phyloP scores from a whole-genome alignment of 1,140 invertebrate species.

The Gerris buenoi region DNA sequence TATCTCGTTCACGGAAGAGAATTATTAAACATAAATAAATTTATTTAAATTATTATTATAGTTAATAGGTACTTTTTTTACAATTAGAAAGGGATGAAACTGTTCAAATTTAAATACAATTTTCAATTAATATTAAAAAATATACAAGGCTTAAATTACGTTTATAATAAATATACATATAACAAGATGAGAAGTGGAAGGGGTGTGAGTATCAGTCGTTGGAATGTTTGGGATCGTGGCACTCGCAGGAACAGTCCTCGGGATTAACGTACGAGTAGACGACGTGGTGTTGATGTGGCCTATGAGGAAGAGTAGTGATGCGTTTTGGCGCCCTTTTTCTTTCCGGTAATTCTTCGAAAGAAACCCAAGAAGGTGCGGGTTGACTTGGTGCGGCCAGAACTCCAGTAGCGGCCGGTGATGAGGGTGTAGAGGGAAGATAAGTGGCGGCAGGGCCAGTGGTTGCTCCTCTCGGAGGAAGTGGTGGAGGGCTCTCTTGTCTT shows the following conservation, averaged over 20 bases:
- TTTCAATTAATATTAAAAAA: not conserved
- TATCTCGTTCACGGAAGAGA: not conserved
- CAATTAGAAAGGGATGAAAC: not conserved
- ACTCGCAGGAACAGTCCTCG: constrained; percentile 68
- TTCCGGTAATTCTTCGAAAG: constrained; percentile 71
- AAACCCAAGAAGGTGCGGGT: constrained; percentile 51
- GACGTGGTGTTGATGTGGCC: constrained; percentile 39
- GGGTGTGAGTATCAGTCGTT: constrained; percentile 8
- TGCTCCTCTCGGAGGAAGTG: not conserved
- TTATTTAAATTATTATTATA: not conserved
- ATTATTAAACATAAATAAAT: not conserved
- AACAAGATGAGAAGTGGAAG: not conserved
- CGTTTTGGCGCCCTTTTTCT: constrained; percentile 56
- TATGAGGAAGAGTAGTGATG: constrained; percentile 59
- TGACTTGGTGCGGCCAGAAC: constrained; percentile 33
- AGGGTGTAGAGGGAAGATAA: not conserved
- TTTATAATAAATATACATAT: not conserved
- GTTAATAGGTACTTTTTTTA: not conserved
- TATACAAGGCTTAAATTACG: not conserved
- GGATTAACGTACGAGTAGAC: constrained; percentile 62
- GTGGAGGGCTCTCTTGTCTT: not conserved
- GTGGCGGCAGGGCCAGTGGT: constrained; percentile 7
- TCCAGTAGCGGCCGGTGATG: constrained; percentile 1
- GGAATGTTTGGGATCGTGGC: constrained; percentile 40
- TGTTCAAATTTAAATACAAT: not conserved